phyloP scores from a whole-genome alignment of 2,888 invertebrate species.

The Tachystola acroxantha region DNA sequence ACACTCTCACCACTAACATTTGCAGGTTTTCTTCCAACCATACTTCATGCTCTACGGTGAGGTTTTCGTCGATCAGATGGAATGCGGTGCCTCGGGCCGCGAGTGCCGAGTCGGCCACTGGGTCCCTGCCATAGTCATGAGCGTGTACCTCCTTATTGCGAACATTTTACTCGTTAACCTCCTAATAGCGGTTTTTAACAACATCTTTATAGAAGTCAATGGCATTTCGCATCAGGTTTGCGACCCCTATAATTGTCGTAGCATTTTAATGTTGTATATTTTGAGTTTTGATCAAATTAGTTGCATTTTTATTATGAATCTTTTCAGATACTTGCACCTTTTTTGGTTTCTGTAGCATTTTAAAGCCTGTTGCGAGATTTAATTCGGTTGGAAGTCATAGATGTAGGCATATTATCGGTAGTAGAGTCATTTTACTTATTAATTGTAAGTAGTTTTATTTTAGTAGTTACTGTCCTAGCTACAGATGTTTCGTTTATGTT shows the following conservation, averaged over 20 bases:
- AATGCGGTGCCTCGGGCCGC: slow-evolving; percentile 88
- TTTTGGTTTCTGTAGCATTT: background rate
- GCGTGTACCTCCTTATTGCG: slow-evolving; percentile 96
- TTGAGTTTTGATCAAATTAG: no score
- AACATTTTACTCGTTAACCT: slow-evolving; percentile 98
- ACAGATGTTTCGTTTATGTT: background rate
- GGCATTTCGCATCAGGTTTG: slow-evolving; percentile 96
- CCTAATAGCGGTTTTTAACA: slow-evolving; percentile 99
- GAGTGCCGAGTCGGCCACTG: slow-evolving; percentile 92
- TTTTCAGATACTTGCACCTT: background rate
- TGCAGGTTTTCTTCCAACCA: slow-evolving; percentile 95
- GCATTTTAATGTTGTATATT: no score
- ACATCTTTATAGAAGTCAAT: slow-evolving; percentile 96
- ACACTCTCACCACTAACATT: slow-evolving; percentile 42
- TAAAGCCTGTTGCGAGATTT: slow-evolving; percentile 72
- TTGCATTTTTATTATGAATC: background rate
- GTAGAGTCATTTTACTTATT: slow-evolving; percentile 4
- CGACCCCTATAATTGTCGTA: slow-evolving; percentile 22
- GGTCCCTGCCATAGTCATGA: slow-evolving; percentile 98
- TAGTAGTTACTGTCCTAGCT: background rate
- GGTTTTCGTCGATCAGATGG: slow-evolving; percentile 97
- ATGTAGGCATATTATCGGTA: slow-evolving; percentile 5
- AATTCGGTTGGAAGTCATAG: slow-evolving; percentile 23
- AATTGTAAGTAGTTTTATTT: background rate
- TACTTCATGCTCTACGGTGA: slow-evolving; percentile 99